Evolutionary conservation across 2,888 invertebrate species (phyloP).

Genomic region (Nomada lathburiana): DNA sequence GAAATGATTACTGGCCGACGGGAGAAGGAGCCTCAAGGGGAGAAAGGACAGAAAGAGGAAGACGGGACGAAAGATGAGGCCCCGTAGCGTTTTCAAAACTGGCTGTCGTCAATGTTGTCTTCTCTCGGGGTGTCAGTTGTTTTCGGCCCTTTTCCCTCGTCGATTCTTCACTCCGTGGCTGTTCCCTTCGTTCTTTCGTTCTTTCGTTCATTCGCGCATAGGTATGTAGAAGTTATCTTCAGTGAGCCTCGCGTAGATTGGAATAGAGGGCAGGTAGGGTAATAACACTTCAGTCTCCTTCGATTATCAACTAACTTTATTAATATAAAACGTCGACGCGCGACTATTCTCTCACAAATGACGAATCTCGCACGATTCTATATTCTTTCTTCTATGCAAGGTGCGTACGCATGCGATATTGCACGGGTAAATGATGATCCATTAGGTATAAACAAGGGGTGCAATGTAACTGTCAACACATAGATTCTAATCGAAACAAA

Average conservation of each 20-base stretch:
- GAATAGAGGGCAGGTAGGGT: no score
- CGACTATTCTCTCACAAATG: no score
- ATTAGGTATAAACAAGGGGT: no score
- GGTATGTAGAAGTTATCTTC: no score
- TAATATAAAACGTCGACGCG: no score
- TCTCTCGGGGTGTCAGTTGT: conserved; percentile 44
- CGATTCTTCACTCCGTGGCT: conserved; percentile 18
- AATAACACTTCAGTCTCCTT: no score
- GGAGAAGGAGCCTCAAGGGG: conserved; percentile 45
- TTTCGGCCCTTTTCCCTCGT: conserved; percentile 13
- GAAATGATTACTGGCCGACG: conserved; percentile 75
- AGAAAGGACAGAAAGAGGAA: conserved; percentile 37
- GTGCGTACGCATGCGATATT: not conserved
- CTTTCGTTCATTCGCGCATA: conserved; percentile 3
- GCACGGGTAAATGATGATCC: no score
- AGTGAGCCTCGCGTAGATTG: no score
- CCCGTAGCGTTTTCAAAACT: conserved; percentile 62
- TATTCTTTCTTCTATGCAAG: not conserved
- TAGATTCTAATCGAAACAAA: no score
- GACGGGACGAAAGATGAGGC: conserved; percentile 29
- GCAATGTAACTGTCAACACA: no score
- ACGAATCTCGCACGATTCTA: no score
- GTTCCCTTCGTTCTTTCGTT: not conserved
- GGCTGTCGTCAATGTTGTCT: conserved; percentile 66
- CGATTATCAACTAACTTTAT: no score